Percentiles rank a stretch among this genome's conserved stretches.
Conservation (phyloP, 2,113 vertebrate species). For the Ammodytes dubius region DNA sequence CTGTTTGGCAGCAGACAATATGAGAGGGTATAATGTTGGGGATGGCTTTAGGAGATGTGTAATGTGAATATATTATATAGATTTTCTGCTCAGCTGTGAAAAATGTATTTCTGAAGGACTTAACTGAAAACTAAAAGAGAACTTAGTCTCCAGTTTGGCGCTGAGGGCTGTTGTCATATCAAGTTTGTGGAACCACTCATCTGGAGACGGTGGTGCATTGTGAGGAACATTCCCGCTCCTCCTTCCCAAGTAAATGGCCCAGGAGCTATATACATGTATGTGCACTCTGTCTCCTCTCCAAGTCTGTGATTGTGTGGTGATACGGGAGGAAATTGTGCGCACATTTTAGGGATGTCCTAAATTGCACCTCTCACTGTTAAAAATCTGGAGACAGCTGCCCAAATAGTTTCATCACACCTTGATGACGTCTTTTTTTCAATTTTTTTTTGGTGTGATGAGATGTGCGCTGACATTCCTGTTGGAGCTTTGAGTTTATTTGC, state of each 20-base stretch:
- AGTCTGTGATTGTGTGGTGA: slow-evolving; percentile 42
- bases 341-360: slow-evolving; percentile 5
- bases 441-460: slow-evolving; percentile 6
- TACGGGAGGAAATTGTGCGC: background rate
- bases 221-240: slow-evolving; percentile 5
- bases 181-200: slow-evolving; percentile 55
- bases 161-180: slow-evolving; percentile 37
- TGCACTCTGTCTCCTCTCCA: slow-evolving; percentile 41
- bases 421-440: background rate
- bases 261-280: slow-evolving; percentile 17
- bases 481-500: slow-evolving; percentile 59
- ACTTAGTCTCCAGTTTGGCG: background rate
- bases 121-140: slow-evolving; percentile 17
- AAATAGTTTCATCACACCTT: slow-evolving; percentile 37
- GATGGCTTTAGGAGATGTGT: too few species aligned
- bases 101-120: background rate
- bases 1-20: too few species aligned
- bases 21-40: too few species aligned
- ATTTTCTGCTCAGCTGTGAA: background rate
- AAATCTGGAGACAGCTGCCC: slow-evolving; percentile 14
- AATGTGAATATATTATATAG: background rate
- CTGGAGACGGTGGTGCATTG: slow-evolving; percentile 19
- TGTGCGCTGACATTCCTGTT: slow-evolving; percentile 24
- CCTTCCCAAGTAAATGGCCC: slow-evolving; percentile 31
- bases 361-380: slow-evolving; percentile 36